These are phyloP conservation scores for Melanophora roralis DNA, from an alignment of 2,888 invertebrate genomes.

Conservation along the genomic window DNA sequence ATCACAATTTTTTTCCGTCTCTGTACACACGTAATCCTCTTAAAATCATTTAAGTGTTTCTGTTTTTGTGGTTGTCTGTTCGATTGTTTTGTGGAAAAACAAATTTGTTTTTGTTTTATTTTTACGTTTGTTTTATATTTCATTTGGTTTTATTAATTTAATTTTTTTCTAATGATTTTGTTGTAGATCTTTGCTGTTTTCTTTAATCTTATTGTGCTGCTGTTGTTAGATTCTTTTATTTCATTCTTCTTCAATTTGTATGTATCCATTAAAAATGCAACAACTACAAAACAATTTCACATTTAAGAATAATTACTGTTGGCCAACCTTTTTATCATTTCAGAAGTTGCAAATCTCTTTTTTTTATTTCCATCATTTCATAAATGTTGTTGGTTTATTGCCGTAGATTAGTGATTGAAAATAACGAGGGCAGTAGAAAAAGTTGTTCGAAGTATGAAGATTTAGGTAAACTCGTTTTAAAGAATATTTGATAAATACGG, in stretches of 20 bases:
- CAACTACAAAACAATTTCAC: slow-evolving; percentile 17
- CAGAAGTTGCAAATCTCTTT: slow-evolving; percentile 10
- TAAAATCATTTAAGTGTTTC: slow-evolving; percentile 13
- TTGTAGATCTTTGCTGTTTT: slow-evolving; percentile 21
- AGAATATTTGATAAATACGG: neutral
- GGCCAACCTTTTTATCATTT: slow-evolving; percentile 57
- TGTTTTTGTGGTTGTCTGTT: slow-evolving; percentile 4
- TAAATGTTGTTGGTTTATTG: neutral
- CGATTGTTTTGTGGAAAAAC: slow-evolving; percentile 35
- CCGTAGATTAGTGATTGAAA: slow-evolving; percentile 2
- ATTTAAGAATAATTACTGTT: slow-evolving; percentile 50
- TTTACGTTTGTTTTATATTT: slow-evolving; percentile 16
- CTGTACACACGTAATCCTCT: neutral
- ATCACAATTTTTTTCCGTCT: neutral
- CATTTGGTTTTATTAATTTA: slow-evolving; percentile 12
- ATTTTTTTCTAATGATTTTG: slow-evolving; percentile 4
- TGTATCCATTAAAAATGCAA: slow-evolving; percentile 48
- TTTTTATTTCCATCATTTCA: neutral
- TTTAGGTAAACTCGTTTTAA: neutral
- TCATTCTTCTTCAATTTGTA: slow-evolving; percentile 1
- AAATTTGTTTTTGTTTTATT: slow-evolving; percentile 14
- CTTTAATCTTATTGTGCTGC: slow-evolving; percentile 22
- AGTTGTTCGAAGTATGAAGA: neutral
- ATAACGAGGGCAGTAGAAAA: neutral
- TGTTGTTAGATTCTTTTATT: neutral